Evolutionary conservation across 2,113 vertebrate species (phyloP).

Genomic region (Odontophorus gujanensis): DNA sequence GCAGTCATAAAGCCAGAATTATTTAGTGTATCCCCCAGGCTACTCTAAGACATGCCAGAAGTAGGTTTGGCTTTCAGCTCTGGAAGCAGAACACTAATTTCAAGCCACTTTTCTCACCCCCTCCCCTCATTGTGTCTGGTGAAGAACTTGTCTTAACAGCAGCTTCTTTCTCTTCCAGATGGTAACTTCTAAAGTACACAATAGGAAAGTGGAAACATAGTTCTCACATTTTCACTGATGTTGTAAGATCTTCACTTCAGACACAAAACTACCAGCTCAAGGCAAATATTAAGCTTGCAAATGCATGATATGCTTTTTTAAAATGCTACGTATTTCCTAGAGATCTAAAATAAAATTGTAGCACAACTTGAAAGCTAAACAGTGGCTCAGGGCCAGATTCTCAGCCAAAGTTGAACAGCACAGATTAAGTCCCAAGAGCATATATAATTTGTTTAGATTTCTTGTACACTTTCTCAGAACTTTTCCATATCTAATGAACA

Average conservation of each 20-base stretch:
- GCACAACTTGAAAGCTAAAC: neutral
- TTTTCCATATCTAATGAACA: neutral
- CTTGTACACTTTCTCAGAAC: neutral
- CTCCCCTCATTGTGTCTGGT: neutral
- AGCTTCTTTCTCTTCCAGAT: slow-evolving; percentile 6
- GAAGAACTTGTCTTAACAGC: neutral
- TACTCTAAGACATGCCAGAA: neutral
- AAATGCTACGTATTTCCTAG: neutral
- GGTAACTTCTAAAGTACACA: neutral
- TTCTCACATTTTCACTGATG: neutral
- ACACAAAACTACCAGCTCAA: neutral
- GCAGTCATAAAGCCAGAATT: neutral
- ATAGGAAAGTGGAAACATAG: neutral
- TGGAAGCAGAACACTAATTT: neutral
- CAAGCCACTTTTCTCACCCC: neutral
- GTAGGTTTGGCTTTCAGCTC: slow-evolving; percentile 1
- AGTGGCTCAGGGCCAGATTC: neutral
- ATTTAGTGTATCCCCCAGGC: neutral
- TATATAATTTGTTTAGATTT: neutral
- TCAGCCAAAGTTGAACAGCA: neutral
- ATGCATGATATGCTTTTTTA: neutral
- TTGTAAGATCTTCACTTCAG: neutral
- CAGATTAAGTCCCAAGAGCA: neutral
- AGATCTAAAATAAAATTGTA: neutral
- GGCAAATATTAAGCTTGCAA: neutral